phyloP scores from a whole-genome alignment of 2,113 vertebrate species.

The Lanius collurio region DNA sequence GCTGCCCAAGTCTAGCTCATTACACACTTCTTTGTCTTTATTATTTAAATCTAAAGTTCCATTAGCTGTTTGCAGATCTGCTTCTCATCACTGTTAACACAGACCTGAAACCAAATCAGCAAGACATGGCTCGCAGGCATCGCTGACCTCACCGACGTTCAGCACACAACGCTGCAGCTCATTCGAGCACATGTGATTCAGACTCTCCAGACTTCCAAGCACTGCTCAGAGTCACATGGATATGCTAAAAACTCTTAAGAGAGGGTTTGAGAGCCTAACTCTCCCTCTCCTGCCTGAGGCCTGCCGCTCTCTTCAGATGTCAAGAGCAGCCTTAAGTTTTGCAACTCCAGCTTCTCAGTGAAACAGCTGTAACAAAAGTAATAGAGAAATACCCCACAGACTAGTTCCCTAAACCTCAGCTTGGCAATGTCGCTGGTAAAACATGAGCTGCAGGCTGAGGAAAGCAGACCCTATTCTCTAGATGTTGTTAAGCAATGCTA shows the following conservation, averaged over 20 bases:
- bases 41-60: not conserved
- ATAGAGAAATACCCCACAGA: not conserved
- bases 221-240: not conserved
- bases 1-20: not conserved
- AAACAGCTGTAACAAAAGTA: not conserved
- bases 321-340: not conserved
- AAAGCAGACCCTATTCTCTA: not conserved
- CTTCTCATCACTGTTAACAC: not conserved
- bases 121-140: not conserved
- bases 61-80: not conserved
- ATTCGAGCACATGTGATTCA: not conserved
- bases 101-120: not conserved
- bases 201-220: not conserved
- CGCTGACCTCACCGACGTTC: accelerated
- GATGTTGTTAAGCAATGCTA: not conserved
- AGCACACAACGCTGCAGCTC: not conserved
- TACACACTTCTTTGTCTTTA: not conserved
- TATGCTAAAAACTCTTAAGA: not conserved
- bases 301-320: accelerated
- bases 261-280: not conserved
- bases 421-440: accelerated
- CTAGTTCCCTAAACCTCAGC: not conserved
- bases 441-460: not conserved
- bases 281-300: not conserved
- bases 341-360: not conserved